Conservation (phyloP, 2,113 vertebrate species). For the Bagarius yarrelli region DNA sequence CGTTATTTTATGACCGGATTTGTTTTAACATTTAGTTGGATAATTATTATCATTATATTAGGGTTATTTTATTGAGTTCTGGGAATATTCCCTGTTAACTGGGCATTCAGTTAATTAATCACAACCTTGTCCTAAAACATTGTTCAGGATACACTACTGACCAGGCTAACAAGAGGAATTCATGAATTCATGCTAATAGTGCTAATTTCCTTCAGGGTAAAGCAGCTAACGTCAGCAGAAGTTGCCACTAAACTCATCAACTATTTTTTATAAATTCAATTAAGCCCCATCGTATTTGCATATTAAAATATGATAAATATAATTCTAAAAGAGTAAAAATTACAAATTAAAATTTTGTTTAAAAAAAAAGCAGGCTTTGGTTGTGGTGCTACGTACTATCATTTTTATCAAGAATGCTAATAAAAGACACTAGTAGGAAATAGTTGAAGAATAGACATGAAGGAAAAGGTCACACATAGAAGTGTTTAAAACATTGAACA, state of each 20-base stretch:
- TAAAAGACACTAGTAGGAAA: not conserved
- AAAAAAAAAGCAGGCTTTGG: not conserved
- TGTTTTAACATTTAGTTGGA: too few species aligned
- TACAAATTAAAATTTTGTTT: not conserved
- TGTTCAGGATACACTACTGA: not conserved
- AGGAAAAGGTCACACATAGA: not conserved
- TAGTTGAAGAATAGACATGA: not conserved
- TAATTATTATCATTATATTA: too few species aligned
- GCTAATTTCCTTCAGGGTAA: not conserved
- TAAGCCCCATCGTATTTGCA: not conserved
- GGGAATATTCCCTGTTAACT: too few species aligned
- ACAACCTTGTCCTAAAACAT: not conserved
- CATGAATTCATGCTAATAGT: not conserved
- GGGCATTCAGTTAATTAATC: not conserved
- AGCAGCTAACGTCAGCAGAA: not conserved
- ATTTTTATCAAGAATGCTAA: not conserved
- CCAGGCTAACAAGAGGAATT: not conserved
- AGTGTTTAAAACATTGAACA: not conserved
- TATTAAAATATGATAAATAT: not conserved
- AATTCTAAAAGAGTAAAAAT: not conserved
- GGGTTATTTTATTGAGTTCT: too few species aligned
- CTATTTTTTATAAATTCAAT: not conserved
- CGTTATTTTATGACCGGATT: too few species aligned
- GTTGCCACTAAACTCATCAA: not conserved
- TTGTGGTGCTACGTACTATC: not conserved